phyloP scores from a whole-genome alignment of 2,113 vertebrate species.

The Progne subis region DNA sequence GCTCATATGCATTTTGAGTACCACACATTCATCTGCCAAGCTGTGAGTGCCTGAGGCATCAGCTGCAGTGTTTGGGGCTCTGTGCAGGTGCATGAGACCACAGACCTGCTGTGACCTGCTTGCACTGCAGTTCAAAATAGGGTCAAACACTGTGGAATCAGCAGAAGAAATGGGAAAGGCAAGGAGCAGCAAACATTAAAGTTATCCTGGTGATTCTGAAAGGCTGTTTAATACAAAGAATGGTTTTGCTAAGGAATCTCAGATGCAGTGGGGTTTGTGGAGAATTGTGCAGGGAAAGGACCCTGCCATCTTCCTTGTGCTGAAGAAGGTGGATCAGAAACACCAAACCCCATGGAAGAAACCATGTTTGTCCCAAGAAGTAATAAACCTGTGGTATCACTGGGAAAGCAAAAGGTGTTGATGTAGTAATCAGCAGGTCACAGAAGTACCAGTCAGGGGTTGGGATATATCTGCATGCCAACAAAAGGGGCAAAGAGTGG shows the following conservation, averaged over 20 bases:
- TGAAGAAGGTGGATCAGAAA: neutral
- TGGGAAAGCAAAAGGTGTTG: neutral
- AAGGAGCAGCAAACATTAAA: neutral
- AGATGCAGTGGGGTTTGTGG: neutral
- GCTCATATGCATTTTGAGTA: rapidly evolving
- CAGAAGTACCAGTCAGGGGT: neutral
- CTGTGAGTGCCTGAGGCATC: neutral
- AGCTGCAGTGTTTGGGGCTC: neutral
- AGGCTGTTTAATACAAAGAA: neutral
- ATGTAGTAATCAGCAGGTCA: neutral
- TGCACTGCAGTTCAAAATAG: neutral
- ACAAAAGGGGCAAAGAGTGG: neutral
- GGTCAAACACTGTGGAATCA: neutral
- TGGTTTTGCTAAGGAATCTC: neutral
- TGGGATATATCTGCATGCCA: neutral
- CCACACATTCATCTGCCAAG: neutral
- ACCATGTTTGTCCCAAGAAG: neutral
- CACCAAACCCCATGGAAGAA: neutral
- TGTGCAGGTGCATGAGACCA: neutral
- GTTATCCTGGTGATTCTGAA: neutral
- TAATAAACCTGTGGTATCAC: neutral
- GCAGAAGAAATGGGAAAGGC: neutral
- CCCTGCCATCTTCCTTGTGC: neutral
- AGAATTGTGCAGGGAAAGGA: neutral
- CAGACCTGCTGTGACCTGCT: neutral